Percentiles rank a stretch among this genome's conserved stretches.
Conservation (phyloP, 2,797 vertebrate genomes). For the Enteromius argenteus region DNA sequence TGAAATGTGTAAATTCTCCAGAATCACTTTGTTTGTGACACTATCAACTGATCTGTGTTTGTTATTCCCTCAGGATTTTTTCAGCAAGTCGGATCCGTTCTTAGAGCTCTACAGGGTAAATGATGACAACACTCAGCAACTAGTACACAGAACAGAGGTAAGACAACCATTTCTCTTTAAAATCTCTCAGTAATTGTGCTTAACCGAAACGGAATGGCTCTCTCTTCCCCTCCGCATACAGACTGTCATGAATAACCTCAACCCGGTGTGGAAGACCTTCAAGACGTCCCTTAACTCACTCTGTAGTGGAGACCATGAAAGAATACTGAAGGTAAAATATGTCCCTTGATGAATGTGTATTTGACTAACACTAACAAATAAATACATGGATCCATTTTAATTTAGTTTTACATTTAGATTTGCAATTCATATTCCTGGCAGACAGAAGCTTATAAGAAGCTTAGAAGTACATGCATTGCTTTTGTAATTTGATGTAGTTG, state of each 20-base stretch:
- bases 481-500: constrained; percentile 5
- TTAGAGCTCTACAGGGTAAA: constrained; percentile 96
- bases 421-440: constrained; percentile 4
- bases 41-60: constrained; percentile 8
- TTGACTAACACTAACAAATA: constrained; percentile 7
- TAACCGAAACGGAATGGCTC: not conserved
- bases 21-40: not conserved
- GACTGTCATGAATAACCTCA: constrained; percentile 99
- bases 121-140: constrained; percentile 92
- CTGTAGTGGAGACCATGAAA: constrained; percentile 94
- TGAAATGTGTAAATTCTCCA: not conserved
- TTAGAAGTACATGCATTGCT: not conserved
- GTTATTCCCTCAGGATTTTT: constrained; percentile 87
- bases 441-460: not conserved
- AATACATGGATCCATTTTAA: not conserved
- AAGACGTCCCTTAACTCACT: constrained; percentile 97
- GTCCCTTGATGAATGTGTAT: not conserved
- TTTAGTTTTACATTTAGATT: constrained; percentile 24
- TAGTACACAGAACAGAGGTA: constrained; percentile 97
- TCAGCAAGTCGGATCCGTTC: constrained; percentile 97
- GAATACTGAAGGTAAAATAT: constrained; percentile 86
- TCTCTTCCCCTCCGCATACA: constrained; percentile 61
- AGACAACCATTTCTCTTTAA: constrained; percentile 39
- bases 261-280: constrained; percentile 96
- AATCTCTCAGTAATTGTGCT: not conserved